Conservation (phyloP, 2,113 vertebrate species). For the Lates calcarifer region DNA sequence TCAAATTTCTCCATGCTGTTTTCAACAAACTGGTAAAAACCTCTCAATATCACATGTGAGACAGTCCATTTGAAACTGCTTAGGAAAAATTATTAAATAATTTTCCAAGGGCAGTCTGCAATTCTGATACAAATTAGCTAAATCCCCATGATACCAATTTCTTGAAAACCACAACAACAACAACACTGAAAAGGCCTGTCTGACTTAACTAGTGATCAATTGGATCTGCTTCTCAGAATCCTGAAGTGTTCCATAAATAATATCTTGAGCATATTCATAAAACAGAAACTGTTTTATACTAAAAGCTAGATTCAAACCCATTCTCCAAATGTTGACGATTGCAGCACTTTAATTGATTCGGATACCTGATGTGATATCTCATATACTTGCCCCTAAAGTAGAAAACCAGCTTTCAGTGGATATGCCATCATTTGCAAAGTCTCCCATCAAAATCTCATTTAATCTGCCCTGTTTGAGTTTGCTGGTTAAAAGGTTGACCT, state of each 20-base stretch:
- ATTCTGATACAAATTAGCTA: slow-evolving; percentile 20
- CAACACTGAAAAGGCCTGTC: slow-evolving; percentile 31
- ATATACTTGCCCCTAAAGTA: background rate
- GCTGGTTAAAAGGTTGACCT: slow-evolving; percentile 69
- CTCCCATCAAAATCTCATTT: slow-evolving; percentile 68
- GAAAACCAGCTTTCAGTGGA: background rate
- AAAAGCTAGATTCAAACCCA: slow-evolving; percentile 26
- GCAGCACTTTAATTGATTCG: slow-evolving; percentile 21
- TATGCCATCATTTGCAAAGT: slow-evolving; percentile 41
- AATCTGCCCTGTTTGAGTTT: slow-evolving; percentile 55
- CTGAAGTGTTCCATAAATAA: slow-evolving; percentile 44
- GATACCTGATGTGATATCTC: slow-evolving; percentile 40
- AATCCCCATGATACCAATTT: slow-evolving; percentile 28
- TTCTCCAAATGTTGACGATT: slow-evolving; percentile 24
- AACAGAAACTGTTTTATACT: slow-evolving; percentile 25
- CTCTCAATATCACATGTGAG: background rate
- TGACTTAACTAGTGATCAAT: slow-evolving; percentile 47
- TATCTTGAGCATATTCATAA: slow-evolving; percentile 47
- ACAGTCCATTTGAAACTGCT: slow-evolving; percentile 1
- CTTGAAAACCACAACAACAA: slow-evolving; percentile 34
- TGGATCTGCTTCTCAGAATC: slow-evolving; percentile 30
- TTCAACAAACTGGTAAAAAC: slow-evolving; percentile 27
- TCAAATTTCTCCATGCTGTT: background rate
- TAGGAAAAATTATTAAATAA: slow-evolving; percentile 28
- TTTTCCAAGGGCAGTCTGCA: slow-evolving; percentile 14